Percentiles rank a stretch among this genome's conserved stretches.
Evolutionary conservation across 2,888 invertebrate species (phyloP).

Genomic region (Trachelus troglodyta): DNA sequence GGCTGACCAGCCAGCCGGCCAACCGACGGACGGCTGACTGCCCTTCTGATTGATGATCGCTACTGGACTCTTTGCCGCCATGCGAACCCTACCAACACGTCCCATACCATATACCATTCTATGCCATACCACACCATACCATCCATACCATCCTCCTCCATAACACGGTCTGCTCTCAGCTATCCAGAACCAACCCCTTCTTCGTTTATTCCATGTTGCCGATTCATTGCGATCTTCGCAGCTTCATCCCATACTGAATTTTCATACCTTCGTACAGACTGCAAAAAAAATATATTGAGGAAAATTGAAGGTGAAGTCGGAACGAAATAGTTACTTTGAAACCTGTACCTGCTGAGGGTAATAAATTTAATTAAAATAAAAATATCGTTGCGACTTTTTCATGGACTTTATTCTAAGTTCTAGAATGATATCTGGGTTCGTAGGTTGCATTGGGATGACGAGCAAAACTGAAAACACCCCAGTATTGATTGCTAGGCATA

Average conservation of each 20-base stretch:
- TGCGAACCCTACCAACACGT: conserved; percentile 42
- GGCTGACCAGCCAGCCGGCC: conserved; percentile 48
- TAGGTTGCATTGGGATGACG: not conserved
- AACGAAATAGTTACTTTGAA: not conserved
- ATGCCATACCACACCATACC: conserved; percentile 25
- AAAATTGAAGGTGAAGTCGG: not conserved
- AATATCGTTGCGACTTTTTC: not conserved
- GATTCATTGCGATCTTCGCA: conserved; percentile 42
- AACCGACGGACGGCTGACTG: conserved; percentile 60
- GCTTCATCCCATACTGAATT: conserved; percentile 27
- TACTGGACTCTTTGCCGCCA: conserved; percentile 60
- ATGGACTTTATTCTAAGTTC: not conserved
- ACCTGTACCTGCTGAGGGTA: not conserved
- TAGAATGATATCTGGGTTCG: not conserved
- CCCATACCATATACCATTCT: conserved; percentile 17
- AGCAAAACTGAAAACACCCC: conserved; percentile 6
- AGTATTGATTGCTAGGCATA: conserved; percentile 44
- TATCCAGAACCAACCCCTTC: conserved; percentile 4
- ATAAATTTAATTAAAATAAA: not conserved
- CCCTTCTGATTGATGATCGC: conserved; percentile 63
- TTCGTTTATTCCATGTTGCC: conserved; percentile 30
- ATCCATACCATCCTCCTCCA: conserved; percentile 16
- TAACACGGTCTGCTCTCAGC: not conserved
- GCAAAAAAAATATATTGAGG: not conserved
- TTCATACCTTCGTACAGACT: not conserved